Base-by-base conservation (phyloP, 2,888 invertebrate genomes). In the Peribatodes rhomboidaria region DNA sequence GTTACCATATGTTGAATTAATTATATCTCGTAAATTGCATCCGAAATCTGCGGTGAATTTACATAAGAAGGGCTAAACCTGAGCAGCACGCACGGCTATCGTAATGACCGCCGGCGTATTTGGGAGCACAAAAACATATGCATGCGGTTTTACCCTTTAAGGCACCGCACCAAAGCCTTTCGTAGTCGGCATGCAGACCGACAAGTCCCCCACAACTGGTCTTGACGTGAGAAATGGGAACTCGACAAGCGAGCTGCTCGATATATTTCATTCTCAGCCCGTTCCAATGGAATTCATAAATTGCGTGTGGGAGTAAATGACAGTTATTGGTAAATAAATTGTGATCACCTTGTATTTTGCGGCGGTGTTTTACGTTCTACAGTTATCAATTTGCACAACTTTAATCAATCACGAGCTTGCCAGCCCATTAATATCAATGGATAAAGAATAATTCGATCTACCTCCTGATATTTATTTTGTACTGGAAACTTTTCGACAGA, bases 151-250 rank as follows among this genome's bases (percentile, higher is more conserved):
- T 84, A 79, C 85, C 88, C 84, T 88, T 86, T 86, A 89, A 82
- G 86, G 89, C 79, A 83, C 88, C 86, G 90, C 79, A 75, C 84
- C 83, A 65, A 82, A 82, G 86, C 88, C 87, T 88, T 90, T 90
- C 88, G 85, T 89, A 87, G 84, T 83, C 81, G 91, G 91, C 80
- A 90, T 90, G 89, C 80, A 78, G 85, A 77, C 81, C 55, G 78
- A 87, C 88, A 84, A 86, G 86, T 90, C 81, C 70, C 70, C 70
- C 70, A 73, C 78, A 85, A 88, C 88, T 85, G 86, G 89, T 88
- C 81, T 80, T 77, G 79, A 84, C 86, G 87, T 90, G 92, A 90
- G 90, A 90, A 90, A 89, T 87, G 88, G 81, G 84, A 77, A 81
- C 87, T 84, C 76, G 75, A 70, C 73, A 71, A 78, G 83, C 78